Conservation (phyloP, 2,888 invertebrate species). For the Cephus nigrinus region DNA sequence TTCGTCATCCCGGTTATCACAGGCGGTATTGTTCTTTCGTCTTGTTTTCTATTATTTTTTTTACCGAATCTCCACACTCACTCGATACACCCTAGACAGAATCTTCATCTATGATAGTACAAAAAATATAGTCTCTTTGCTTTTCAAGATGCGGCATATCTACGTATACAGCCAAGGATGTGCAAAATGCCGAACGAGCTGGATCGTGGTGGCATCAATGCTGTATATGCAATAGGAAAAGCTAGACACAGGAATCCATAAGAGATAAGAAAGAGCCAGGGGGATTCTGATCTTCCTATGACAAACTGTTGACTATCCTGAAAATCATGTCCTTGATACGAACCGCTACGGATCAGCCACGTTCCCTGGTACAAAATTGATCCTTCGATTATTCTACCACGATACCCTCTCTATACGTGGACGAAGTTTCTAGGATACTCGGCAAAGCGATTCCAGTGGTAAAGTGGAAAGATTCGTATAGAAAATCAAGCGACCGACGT, state of each 20-base stretch:
- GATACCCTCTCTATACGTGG: slow-evolving; percentile 44
- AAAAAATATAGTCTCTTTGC: background rate
- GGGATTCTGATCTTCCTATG: slow-evolving; percentile 11
- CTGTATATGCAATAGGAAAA: background rate
- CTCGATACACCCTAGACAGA: background rate
- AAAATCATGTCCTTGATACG: slow-evolving; percentile 39
- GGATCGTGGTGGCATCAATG: background rate
- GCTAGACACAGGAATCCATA: background rate
- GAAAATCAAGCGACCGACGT: background rate
- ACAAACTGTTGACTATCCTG: slow-evolving; percentile 44
- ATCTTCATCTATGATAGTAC: background rate
- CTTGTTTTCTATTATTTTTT: background rate
- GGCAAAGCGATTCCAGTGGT: background rate
- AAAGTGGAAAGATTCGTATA: background rate
- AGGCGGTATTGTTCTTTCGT: background rate
- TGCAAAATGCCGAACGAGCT: background rate
- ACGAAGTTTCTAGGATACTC: slow-evolving; percentile 33
- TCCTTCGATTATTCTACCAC: slow-evolving; percentile 50
- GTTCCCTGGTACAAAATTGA: slow-evolving; percentile 33
- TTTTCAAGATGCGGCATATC: background rate
- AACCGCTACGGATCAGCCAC: slow-evolving; percentile 31
- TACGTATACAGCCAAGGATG: background rate
- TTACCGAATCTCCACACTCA: background rate
- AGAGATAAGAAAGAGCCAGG: background rate
- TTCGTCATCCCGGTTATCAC: background rate